Evolutionary conservation across 2,888 invertebrate species (phyloP).

Genomic region (Bellardia pandia): DNA sequence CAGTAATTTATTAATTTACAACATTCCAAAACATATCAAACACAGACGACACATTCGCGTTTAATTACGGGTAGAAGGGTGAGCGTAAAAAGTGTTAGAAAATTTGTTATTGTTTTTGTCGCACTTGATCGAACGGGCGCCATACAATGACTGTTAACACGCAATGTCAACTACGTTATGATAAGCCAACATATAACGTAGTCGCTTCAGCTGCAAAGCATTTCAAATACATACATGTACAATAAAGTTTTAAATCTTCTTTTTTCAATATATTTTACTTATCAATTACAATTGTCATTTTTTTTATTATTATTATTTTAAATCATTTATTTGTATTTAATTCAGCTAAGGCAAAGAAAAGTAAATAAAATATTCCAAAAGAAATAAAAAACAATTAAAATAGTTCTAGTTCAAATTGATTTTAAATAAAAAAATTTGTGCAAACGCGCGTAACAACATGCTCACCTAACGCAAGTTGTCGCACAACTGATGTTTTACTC

Average conservation of each 20-base stretch:
- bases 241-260: neutral
- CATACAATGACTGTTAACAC: constrained; percentile 74
- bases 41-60: constrained; percentile 20
- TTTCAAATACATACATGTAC: neutral
- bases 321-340: constrained; percentile 34
- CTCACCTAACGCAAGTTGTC: constrained; percentile 87
- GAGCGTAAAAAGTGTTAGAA: constrained; percentile 30
- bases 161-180: constrained; percentile 74
- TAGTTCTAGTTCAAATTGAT: constrained; percentile 34
- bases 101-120: constrained; percentile 56
- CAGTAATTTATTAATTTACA: constrained; percentile 40
- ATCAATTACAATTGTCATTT: constrained; percentile 36
- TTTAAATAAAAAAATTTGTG: constrained; percentile 61
- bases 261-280: constrained; percentile 4
- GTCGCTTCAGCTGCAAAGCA: neutral
- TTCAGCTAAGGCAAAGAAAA: constrained; percentile 41
- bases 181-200: constrained; percentile 56
- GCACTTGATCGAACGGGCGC: constrained; percentile 73
- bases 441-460: constrained; percentile 84
- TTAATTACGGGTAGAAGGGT: neutral
- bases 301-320: constrained; percentile 1
- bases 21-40: constrained; percentile 13
- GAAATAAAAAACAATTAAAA: constrained; percentile 38
- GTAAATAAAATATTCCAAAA: constrained; percentile 2
- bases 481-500: constrained; percentile 85